A percentile compares a stretch with the other conserved stretches of the same genome.
Conservation (phyloP, 2,113 vertebrate genomes). For the Alethe diademata region DNA sequence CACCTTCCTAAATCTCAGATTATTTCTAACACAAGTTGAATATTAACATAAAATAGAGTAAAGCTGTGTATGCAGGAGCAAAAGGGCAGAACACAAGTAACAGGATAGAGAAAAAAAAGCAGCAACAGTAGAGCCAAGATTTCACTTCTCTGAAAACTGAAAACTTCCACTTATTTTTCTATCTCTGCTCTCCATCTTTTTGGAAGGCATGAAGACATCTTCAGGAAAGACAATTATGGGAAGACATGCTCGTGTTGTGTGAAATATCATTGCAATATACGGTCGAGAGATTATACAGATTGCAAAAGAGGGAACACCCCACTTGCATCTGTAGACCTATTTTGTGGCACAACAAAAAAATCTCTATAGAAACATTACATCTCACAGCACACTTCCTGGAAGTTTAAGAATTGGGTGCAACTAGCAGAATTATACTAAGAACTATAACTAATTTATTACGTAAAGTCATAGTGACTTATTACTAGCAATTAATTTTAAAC, state of each 20-base stretch:
- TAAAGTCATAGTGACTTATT: constrained; percentile 30
- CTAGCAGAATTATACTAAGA: background rate
- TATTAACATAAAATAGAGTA: background rate
- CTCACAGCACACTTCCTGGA: constrained; percentile 33
- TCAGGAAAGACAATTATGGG: background rate
- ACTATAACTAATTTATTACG: background rate
- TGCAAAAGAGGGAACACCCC: background rate
- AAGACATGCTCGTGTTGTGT: rapidly evolving
- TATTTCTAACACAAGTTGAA: background rate
- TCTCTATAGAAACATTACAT: constrained; percentile 21
- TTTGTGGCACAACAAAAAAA: constrained; percentile 1
- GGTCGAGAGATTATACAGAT: background rate
- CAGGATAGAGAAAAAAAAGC: background rate
- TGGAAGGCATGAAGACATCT: background rate
- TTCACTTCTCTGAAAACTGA: background rate
- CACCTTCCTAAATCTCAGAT: background rate
- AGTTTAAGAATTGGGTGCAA: constrained; percentile 44
- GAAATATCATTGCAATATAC: background rate
- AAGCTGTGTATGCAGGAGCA: background rate
- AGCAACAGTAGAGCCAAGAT: background rate
- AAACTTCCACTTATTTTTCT: background rate
- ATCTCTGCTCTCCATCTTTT: background rate
- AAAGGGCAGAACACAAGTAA: background rate
- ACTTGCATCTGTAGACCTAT: background rate
- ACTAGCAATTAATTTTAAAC: background rate